phyloP scores from a whole-genome alignment of 2,888 invertebrate species.

The Cristatella mucedo region DNA sequence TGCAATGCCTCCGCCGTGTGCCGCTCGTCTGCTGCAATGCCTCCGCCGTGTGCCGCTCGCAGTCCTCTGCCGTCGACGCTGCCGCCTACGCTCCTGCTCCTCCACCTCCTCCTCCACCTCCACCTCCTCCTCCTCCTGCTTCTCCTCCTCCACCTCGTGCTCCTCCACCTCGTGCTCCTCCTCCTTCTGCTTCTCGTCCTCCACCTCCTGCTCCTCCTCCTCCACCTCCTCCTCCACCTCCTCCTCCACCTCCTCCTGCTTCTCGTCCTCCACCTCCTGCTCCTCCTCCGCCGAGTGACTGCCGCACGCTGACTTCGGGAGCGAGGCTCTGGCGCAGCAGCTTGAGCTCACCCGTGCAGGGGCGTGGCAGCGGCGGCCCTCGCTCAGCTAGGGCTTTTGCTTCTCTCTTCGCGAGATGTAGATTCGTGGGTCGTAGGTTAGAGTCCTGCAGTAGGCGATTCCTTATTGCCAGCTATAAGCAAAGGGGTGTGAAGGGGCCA shows the following conservation, averaged over 20 bases:
- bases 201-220: conserved; percentile 24
- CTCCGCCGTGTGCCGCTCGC: no score
- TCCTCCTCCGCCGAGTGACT: no score
- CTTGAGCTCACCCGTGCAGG: no score
- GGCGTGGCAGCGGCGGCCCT: conserved; percentile 8
- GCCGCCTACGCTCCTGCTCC: conserved; percentile 3
- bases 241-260: conserved; percentile 12
- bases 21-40: no score
- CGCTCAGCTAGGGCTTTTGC: neutral
- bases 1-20: no score
- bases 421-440: no score
- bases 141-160: conserved; percentile 3
- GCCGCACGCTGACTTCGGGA: no score
- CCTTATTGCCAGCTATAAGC: no score
- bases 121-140: conserved; percentile 4
- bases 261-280: conserved; percentile 17
- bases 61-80: conserved; percentile 1
- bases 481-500: no score
- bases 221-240: conserved; percentile 13
- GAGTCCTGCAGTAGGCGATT: no score
- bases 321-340: neutral
- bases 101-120: conserved; percentile 5
- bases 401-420: no score
- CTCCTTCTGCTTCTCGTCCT: no score
- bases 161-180: neutral